Evolutionary conservation across 2,113 vertebrate genomes (phyloP), one percentile per base, ranked within the genome.

Genomic region (Cichladusa arquata): DNA sequence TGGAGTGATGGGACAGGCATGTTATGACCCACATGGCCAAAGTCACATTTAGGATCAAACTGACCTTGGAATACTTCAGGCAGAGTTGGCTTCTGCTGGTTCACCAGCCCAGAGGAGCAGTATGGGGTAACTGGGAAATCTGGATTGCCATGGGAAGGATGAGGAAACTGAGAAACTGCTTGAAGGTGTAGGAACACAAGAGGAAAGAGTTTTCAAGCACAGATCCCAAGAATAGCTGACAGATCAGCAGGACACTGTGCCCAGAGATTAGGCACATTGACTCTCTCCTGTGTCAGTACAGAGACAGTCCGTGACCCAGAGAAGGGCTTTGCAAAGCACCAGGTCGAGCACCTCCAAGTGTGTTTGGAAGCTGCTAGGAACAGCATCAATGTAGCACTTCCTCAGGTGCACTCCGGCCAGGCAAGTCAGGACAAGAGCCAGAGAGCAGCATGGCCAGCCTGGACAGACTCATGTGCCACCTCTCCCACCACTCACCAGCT

Each of bases 381-480:
- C 0, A 5, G 10, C 54, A 45, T n/a, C 4, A 5, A 6, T 23
- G 61, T 5, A 9, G 61, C 45, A 61, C 26, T 38, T 44, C 51
- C 31, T 42, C 72, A 34, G 23, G 23, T 42, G 36, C 31, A n/a
- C 67, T 51, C 47, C 38, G 64, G 64, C 57, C 67, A 65, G 47
- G 31, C 29, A 76, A 54, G 24, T 12, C 0, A 0, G n/a, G 38
- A 24, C 5, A 10, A 3, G 1, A 73, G 60, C 20, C 3, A 5
- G 44, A 34, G 31, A 51, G 60, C 4, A 1, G 42, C 60, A 73
- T 1, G 1, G 29, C 61, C 60, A 86, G 76, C 16, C 42, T 9
- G 1, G 23, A 1, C 3, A 65, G 36, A 70, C 19, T 28, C 48
- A n/a, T 0, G 0, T 3, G 33, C 31, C 60, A 66, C 31, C 25